These are phyloP conservation scores for Epicauta chinensis DNA, from an alignment of 1,140 invertebrate genomes.

Conservation along the genomic window DNA sequence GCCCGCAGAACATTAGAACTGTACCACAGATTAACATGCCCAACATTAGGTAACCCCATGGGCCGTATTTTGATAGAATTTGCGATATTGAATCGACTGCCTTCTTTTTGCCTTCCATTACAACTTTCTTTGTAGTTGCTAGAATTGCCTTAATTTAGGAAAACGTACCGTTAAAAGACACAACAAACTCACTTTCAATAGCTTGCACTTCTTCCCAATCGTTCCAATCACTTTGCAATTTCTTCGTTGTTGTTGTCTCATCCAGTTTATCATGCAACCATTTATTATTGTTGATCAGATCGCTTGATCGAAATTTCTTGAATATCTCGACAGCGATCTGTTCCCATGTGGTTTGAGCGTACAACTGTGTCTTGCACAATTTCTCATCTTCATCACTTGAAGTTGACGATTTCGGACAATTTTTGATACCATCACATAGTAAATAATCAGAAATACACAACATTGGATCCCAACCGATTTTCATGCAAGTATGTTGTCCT, in stretches of 20 bases:
- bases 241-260: slow-evolving; percentile 10
- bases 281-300: slow-evolving; percentile 13
- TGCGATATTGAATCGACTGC: slow-evolving; percentile 40
- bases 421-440: slow-evolving; percentile 53
- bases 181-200: slow-evolving; percentile 12
- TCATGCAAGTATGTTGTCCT: slow-evolving; percentile 34
- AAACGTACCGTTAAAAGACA: too few relatives aligned
- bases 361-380: slow-evolving; percentile 40
- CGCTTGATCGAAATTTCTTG: slow-evolving; percentile 23
- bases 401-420: slow-evolving; percentile 52
- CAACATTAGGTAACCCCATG: slow-evolving; percentile 58
- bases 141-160: slow-evolving; percentile 8
- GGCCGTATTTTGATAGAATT: slow-evolving; percentile 54
- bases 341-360: slow-evolving; percentile 21
- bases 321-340: slow-evolving; percentile 22
- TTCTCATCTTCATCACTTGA: slow-evolving; percentile 47
- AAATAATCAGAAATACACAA: slow-evolving; percentile 54
- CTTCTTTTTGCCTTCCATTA: slow-evolving; percentile 16
- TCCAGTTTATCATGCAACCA: slow-evolving; percentile 14
- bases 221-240: slow-evolving; percentile 7
- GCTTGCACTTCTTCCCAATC: slow-evolving; percentile 13
- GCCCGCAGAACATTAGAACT: slow-evolving; percentile 55
- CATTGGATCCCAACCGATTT: slow-evolving; percentile 40
- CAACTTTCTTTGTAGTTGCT: slow-evolving; percentile 21
- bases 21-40: slow-evolving; percentile 58